Base-by-base conservation (phyloP, 1,140 invertebrate species). In the Saxidomus purpurata region DNA sequence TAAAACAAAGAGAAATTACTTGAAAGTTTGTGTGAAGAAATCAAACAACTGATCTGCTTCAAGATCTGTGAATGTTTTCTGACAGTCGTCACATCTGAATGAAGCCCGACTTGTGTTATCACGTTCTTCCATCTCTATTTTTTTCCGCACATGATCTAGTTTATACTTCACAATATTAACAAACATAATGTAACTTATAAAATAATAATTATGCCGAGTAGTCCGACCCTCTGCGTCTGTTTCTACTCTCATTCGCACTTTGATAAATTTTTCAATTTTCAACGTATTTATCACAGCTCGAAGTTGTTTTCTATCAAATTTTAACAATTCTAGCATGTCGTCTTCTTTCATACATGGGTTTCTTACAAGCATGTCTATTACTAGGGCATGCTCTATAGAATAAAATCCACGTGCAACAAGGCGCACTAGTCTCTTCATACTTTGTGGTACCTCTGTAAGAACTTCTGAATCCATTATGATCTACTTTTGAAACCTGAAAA, bases 321-420 rank as follows among this genome's bases (percentile, higher is more conserved):
- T 98, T 17, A 99, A 94, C 49, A 99, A 96, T 95, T 99, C 98
- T 93, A 98, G 98, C 77, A 99, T 97, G 95, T 99, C 99, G 94
- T 99, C 99, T 96, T 99, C 99, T 96, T 99, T 99, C 98, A 99
- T 98, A 96, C 97, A 99, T 38, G 98, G 98, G 97, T 99, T 98
- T 94, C 98, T 96, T 43, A 99, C 98, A 19, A 99, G 96, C 98
- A 99, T 98, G 96, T 99, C 98, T 76, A 99, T 97, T 76, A 99
- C 98, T 1, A 99, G 97, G 0, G 98, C 97, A 97, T 99, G 98
- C 96, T 99, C 98, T 91, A 98, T 97, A 1, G 97, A 97, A 95
- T 99, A 99, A 96, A 99, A 99, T 36, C 98, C 98, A 92, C 98
- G 95, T 0, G 98, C 98, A 38, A 99, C 98, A 22, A 99, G 96